Percentiles rank a stretch among this genome's conserved stretches.
These are phyloP conservation scores for Perca fluviatilis DNA, from an alignment of 2,113 vertebrate genomes.

Conservation along the genomic window DNA sequence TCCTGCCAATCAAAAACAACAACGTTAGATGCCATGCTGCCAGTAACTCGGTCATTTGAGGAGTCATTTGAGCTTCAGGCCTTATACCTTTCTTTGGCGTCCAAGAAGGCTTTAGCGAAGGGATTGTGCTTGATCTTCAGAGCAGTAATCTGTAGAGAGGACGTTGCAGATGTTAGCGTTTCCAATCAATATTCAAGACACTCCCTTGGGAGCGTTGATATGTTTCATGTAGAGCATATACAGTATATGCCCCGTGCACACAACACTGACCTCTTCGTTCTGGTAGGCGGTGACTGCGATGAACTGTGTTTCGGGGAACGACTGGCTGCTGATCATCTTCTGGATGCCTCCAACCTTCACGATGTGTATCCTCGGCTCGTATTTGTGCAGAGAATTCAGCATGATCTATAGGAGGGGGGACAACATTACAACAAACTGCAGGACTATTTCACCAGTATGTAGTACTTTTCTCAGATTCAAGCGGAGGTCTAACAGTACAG, in stretches of 20 bases:
- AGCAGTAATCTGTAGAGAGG: conserved; percentile 82
- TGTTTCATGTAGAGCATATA: background rate
- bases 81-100: conserved; percentile 86
- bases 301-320: conserved; percentile 87
- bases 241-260: too few relatives aligned
- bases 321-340: conserved; percentile 89
- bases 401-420: conserved; percentile 78
- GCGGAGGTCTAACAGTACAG: background rate
- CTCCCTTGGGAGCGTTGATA: too few relatives aligned
- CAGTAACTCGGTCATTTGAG: fast-evolving
- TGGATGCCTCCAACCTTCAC: conserved; percentile 88
- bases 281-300: conserved; percentile 88
- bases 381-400: conserved; percentile 89
- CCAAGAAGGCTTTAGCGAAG: conserved; percentile 87
- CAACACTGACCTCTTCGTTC: conserved; percentile 84
- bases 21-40: background rate
- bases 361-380: conserved; percentile 87
- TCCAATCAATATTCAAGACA: background rate
- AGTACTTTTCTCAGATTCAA: background rate
- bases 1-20: conserved; percentile 71
- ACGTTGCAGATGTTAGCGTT: background rate
- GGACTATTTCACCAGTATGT: background rate
- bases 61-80: fast-evolving
- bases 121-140: conserved; percentile 89
- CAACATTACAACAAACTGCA: background rate